Evolutionary conservation across 2,797 vertebrate species (phyloP), one percentile per base, ranked within the genome.

Genomic region (Pempheris klunzingeri): DNA sequence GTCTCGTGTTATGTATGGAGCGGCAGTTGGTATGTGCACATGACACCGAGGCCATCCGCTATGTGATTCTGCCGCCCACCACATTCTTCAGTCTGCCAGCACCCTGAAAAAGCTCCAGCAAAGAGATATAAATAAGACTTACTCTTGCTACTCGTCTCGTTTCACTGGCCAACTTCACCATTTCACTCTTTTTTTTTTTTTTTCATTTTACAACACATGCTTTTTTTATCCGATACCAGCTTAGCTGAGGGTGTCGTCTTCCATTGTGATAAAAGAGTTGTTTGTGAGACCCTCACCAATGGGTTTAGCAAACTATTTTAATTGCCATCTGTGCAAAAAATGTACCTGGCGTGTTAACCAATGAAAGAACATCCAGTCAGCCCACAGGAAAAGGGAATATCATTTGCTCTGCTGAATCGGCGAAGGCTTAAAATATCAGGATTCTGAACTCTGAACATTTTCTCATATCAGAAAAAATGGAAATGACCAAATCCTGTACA

Each of bases 111-210:
- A 58, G 81, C 86, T 92, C 90, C 92, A 93, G 83, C 79, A 81
- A 83, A 70, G 66, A 85, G 92, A 92, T 94, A 95, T 91, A 95
- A 94, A 94, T 95, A 95, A 90, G 84, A 92, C 76, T 76, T 87
- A 77, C 78, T 89, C 83, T 59, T 79, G 82, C 77, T 79, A 60
- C 77, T 30, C 54, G 32, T 58, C 77, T 87, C 66, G 2, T 85
- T 67, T 88, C 70, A 36, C 63, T 24, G 68, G 82, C 86, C 88
- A 90, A 87, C 86, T 90, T 71, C 78, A 78, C 54, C 75, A 44
- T 71, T 76, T 41, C 36, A 47, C 38, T 71, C 39, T 46, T 61
- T 67, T 75, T 74, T 67, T 43, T 43, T 58, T 59, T 22, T 71
- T 68, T 68, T 71, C 57, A 75, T n/a, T 59, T 71, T 59, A 75